These are phyloP conservation scores for Solen grandis DNA, from an alignment of 1,140 invertebrate species.

Conservation along the genomic window DNA sequence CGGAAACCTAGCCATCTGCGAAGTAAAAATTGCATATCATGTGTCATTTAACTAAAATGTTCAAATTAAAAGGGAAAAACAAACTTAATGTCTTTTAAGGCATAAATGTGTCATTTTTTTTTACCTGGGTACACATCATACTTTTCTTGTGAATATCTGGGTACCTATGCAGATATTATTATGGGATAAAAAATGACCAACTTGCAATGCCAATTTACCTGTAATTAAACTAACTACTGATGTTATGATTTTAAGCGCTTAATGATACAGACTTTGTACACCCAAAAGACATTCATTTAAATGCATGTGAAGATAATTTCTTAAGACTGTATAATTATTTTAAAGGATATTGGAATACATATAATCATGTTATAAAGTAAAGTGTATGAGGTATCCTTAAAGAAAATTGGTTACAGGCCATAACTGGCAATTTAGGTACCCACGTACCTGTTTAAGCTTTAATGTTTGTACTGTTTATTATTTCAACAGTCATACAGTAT, in stretches of 20 bases:
- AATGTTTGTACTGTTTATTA: too few species aligned
- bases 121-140: neutral
- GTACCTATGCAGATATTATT: neutral
- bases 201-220: neutral
- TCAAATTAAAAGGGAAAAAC: slow-evolving; percentile 68
- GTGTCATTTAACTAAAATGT: too few species aligned
- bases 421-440: too few species aligned
- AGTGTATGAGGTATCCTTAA: too few species aligned
- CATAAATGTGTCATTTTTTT: neutral
- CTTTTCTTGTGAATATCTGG: neutral
- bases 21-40: slow-evolving; percentile 50
- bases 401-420: too few species aligned
- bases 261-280: too few species aligned
- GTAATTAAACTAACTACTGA: neutral
- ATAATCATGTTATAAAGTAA: too few species aligned
- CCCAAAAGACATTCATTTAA: neutral
- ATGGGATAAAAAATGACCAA: neutral
- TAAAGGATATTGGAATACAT: too few species aligned
- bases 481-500: too few species aligned
- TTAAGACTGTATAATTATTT: too few species aligned
- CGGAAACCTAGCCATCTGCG: slow-evolving; percentile 93
- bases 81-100: slow-evolving; percentile 62
- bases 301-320: neutral
- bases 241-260: too few species aligned
- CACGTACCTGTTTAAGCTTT: too few species aligned